phyloP scores from a whole-genome alignment of 2,888 invertebrate genomes.

The Heteropelma amictum region DNA sequence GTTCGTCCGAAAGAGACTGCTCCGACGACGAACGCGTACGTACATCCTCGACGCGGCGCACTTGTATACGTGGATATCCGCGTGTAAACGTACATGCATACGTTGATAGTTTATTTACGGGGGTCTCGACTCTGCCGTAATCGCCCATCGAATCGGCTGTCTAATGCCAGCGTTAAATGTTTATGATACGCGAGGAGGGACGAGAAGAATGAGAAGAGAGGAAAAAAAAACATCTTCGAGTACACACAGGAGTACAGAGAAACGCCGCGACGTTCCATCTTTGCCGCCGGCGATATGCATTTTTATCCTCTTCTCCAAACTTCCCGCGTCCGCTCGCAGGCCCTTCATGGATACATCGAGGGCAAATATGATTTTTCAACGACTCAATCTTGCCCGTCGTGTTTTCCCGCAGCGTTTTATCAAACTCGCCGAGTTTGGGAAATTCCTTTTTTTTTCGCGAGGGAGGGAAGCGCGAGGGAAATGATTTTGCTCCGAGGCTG shows the following conservation, averaged over 20 bases:
- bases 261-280: slow-evolving; percentile 33
- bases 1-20: slow-evolving; percentile 4
- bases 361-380: too few relatives aligned
- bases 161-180: slow-evolving; percentile 67
- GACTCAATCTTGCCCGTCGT: too few relatives aligned
- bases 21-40: slow-evolving; percentile 3
- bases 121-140: slow-evolving; percentile 56
- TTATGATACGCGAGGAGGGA: slow-evolving; percentile 63
- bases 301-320: slow-evolving; percentile 6
- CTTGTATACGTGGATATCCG: not conserved
- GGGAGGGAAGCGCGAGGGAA: too few relatives aligned
- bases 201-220: slow-evolving; percentile 5
- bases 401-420: too few relatives aligned
- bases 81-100: not conserved
- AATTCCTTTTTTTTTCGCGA: too few relatives aligned
- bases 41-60: too few relatives aligned
- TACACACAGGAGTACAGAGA: slow-evolving; percentile 29
- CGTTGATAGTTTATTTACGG: slow-evolving; percentile 56
- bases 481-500: too few relatives aligned
- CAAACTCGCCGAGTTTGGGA: too few relatives aligned
- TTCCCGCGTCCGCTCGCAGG: too few relatives aligned
- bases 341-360: too few relatives aligned
- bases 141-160: slow-evolving; percentile 60
- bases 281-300: slow-evolving; percentile 45
- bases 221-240: slow-evolving; percentile 47